Evolutionary conservation across 1,140 invertebrate species (phyloP).

Genomic region (Drosophila ogumai): DNA sequence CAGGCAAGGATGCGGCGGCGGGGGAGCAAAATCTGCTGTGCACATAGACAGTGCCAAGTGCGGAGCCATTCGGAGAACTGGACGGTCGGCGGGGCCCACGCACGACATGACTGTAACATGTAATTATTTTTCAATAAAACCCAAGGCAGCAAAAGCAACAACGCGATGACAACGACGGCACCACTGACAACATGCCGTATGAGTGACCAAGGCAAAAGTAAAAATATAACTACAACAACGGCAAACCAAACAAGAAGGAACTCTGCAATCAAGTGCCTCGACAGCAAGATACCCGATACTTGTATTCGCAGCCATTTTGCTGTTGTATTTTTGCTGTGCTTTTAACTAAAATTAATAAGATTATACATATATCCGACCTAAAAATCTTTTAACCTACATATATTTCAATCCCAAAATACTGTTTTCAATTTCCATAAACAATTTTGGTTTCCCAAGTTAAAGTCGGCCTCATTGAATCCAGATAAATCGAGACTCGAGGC

Average conservation of each 20-base stretch:
- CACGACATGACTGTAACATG: conserved; percentile 83
- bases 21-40: conserved; percentile 29
- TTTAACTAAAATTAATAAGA: background rate
- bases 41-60: conserved; percentile 75
- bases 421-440: too few relatives aligned
- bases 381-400: background rate
- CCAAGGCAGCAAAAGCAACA: conserved; percentile 71
- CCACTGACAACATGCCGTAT: conserved; percentile 75
- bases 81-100: conserved; percentile 54
- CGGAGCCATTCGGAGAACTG: conserved; percentile 29
- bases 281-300: conserved; percentile 7
- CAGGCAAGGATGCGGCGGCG: conserved; percentile 55
- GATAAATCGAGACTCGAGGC: background rate
- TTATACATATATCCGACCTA: background rate
- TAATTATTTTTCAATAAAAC: conserved; percentile 84
- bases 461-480: background rate
- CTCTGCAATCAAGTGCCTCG: background rate
- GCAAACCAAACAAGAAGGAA: conserved; percentile 17
- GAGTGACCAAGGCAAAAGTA: conserved; percentile 66
- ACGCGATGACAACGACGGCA: conserved; percentile 45
- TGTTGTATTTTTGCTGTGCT: background rate
- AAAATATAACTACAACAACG: conserved; percentile 22
- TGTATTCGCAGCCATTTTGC: background rate
- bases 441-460: background rate
- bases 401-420: too few relatives aligned